phyloP scores from a whole-genome alignment of 1,140 invertebrate genomes.

The Dryas iulia region DNA sequence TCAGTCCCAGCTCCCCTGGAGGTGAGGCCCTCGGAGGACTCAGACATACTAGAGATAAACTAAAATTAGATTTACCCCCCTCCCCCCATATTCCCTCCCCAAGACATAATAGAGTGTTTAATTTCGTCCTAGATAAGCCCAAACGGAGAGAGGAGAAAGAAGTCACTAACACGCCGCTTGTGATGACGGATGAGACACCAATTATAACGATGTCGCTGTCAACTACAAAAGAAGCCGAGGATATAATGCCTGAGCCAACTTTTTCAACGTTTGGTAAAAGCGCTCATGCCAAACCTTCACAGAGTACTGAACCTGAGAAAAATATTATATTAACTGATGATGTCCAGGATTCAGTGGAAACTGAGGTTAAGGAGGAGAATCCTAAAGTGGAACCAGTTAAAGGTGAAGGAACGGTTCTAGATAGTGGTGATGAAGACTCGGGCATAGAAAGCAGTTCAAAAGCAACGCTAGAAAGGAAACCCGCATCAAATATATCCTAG shows the following conservation, averaged over 20 bases:
- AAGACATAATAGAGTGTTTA: conserved; percentile 63
- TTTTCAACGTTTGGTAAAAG: conserved; percentile 71
- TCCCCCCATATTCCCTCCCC: conserved; percentile 72
- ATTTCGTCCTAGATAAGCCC: conserved; percentile 64
- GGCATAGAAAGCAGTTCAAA: conserved; percentile 82
- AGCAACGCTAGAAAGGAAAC: conserved; percentile 78
- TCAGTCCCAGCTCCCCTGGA: conserved; percentile 65
- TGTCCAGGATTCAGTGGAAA: conserved; percentile 22
- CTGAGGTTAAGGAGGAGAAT: conserved; percentile 41
- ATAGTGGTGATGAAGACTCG: conserved; percentile 82
- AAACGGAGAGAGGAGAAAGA: conserved; percentile 39
- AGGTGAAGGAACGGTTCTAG: conserved; percentile 81
- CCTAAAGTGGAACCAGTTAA: conserved; percentile 64
- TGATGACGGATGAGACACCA: conserved; percentile 62
- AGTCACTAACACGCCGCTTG: conserved; percentile 39
- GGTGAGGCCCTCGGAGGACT: conserved; percentile 83
- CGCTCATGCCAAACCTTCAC: conserved; percentile 23
- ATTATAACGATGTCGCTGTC: conserved; percentile 43
- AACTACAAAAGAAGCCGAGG: conserved; percentile 40
- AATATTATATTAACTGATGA: conserved; percentile 58
- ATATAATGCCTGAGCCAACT: conserved; percentile 54
- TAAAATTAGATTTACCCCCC: conserved; percentile 86
- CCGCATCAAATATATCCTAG: conserved; percentile 55
- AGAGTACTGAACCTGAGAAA: conserved; percentile 39
- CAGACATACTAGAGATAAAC: conserved; percentile 85